Base-by-base conservation (phyloP, 1,140 invertebrate species). In the Paramacrobiotus metropolitanus region DNA sequence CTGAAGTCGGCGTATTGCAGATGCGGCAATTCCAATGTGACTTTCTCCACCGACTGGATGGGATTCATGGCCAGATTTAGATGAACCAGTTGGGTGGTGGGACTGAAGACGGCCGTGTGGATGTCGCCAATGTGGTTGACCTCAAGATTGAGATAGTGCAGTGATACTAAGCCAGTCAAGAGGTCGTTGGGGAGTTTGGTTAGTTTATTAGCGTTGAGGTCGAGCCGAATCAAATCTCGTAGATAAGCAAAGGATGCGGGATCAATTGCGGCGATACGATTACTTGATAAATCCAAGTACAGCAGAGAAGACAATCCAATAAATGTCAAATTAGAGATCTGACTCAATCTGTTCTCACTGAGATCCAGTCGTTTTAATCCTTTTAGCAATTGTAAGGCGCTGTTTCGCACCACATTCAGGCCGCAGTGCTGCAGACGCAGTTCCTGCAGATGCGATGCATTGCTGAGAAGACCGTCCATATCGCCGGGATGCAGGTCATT, bases 71-170 rank as follows among this genome's bases (percentile, higher is more conserved):
- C 48, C 4, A 55, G 15, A 24, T 55, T 55, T 9, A 55, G 48
- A 55, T 55, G 48, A 9, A 55, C 48, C 48, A 55, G 24, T 9
- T 28, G 34, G 9, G 34, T 9, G n/a, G n/a, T 40, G n/a, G 9
- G 34, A n/a, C 9, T 15, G 9, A 55, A 28, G 4, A 24, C 48
- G 24, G 15, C 15, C 15, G 48, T 15, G 4, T 55, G 48, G 9
- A 55, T 55, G 15, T 55, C 48, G 15, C 48, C 15, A 20, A 55
- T 55, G 15, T 15, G 24, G 24, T 55, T 55, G 15, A 20, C 15
- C 15, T 55, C 48, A 15, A 55, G 48, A 55, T 55, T 55, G 15
- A 55, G 24, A 55, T 55, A 24, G 15, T 55, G 48, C 48, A 55
- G 24, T 9, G 48, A 55, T 55, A 55, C 4, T 15, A 55, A 28